Evolutionary conservation across 2,888 invertebrate species (phyloP), one percentile per base, ranked within the genome.

Genomic region (Rhagium mordax): DNA sequence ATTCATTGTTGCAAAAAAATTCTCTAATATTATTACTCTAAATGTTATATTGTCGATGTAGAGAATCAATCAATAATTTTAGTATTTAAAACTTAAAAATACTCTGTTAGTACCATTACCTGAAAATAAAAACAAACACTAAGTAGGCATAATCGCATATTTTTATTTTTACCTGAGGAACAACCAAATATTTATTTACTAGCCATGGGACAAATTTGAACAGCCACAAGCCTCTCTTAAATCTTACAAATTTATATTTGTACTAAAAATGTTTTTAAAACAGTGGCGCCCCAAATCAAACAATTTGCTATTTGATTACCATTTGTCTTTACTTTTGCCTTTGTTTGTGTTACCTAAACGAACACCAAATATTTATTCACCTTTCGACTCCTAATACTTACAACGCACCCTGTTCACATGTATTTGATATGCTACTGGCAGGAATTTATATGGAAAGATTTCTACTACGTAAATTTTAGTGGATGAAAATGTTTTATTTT

Each of bases 221-320:
- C 15, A 41, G 29, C 57, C 21, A 47, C 48, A 16, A 18, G 24
- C 33, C 16, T 41, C 67, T n/a, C 15, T 10, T 20, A 55, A 55
- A 57, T 13, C 41, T 18, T 59, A 75, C 66, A 72, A 64, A 74
- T 75, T 77, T 62, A 29, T 77, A 70, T 68, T 72, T 61, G 66
- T 29, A 51, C 59, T 64, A 49, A 57, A 60, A 49, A 57, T 33
- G 68, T 62, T 68, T 72, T 71, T 74, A 75, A 78, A 77, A 76
- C 77, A 75, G 80, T 81, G 82, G 82, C 81, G 80, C 82, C 77
- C 74, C 67, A 78, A 77, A 72, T 75, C 80, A 82, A 82, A 82
- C 77, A 81, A 80, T 78, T 77, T 77, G 74, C 76, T 82, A 74
- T 82, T 82, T 82, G 79, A 61, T 76, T 79, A 77, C 71, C 79